Base-by-base conservation (phyloP, 2,113 vertebrate genomes). In the Rostratula benghalensis region DNA sequence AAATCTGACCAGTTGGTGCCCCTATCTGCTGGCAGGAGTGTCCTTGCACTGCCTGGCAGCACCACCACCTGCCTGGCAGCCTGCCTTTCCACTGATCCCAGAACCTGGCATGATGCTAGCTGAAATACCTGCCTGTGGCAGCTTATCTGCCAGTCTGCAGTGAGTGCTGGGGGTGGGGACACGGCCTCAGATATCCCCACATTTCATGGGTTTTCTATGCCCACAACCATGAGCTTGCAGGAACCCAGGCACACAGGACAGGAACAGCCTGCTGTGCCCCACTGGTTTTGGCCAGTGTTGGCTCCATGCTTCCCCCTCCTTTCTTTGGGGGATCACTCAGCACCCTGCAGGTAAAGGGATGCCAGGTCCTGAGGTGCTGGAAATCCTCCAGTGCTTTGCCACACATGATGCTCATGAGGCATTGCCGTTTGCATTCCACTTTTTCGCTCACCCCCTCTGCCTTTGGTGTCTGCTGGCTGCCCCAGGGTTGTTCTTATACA, bases 181-280 rank as follows among this genome's bases (percentile, higher is more conserved):
- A 28, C 5, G 13, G 35, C 39, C 53, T 28, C 71, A 64, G 37
- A 9, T 46, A 21, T 10, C 75, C 75, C 25, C 15, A 10, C 4
- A 0, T 79, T 59, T 15, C 6, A 2, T 67, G 76, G 15, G 3
- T 41, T 53, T 45, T 45, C 50, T 48, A 6, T 1, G 0, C 35
- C 28, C 61, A 64, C 68, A 65, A 8, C 30, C 46, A 18, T 2
- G 14, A 64, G 24, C 12, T 81, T 6, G 1, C 54, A 61, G 64
- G 54, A 73, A 28, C 17, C n/a, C n/a, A 17, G 68, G 54, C n/a
- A 67, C 0, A 0, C 3, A 10, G 54, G 28, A 43, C 61, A 28
- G 75, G 65, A 21, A 5, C 15, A 33, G 8, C 10, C 15, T 57
- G 61, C 24, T 67, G 22, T 85, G 74, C 13, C 50, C 50, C 1